Conservation (phyloP, 2,797 vertebrate genomes). For the Galagoides demidoff region DNA sequence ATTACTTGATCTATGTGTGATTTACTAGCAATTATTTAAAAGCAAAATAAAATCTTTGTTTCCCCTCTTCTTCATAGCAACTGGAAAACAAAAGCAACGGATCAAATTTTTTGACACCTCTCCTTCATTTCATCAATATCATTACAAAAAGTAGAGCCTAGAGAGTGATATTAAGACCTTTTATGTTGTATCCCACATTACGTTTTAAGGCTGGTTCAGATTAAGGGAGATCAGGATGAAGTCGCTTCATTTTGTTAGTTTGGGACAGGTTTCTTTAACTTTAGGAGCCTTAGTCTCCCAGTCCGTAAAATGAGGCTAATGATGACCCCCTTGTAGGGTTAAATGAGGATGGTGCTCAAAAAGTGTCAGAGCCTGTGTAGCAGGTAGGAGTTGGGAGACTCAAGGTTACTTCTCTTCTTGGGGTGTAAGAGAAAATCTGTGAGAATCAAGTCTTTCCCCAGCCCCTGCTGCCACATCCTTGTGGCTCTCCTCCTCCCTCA, state of each 20-base stretch:
- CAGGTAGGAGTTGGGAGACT: neutral
- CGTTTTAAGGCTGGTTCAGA: neutral
- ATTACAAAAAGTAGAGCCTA: neutral
- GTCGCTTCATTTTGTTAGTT: neutral
- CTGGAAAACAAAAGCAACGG: neutral
- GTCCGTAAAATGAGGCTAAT: neutral
- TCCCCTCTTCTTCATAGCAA: neutral
- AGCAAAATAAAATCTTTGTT: slow-evolving; percentile 30
- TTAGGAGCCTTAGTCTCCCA: neutral
- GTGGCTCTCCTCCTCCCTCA: neutral
- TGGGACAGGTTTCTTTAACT: neutral
- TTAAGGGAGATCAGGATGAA: neutral
- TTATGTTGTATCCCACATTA: neutral
- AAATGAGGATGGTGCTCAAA: neutral
- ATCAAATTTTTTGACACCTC: neutral
- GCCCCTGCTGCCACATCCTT: neutral
- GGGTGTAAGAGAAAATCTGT: neutral
- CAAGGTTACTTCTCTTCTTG: neutral
- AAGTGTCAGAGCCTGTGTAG: neutral
- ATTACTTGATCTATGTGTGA: neutral
- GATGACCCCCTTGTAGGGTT: neutral
- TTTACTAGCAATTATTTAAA: slow-evolving; percentile 29
- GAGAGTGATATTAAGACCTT: neutral
- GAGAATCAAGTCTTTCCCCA: neutral
- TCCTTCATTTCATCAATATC: neutral